Conservation (phyloP, 2,797 vertebrate species). For the Coranthus polyacanthus region DNA sequence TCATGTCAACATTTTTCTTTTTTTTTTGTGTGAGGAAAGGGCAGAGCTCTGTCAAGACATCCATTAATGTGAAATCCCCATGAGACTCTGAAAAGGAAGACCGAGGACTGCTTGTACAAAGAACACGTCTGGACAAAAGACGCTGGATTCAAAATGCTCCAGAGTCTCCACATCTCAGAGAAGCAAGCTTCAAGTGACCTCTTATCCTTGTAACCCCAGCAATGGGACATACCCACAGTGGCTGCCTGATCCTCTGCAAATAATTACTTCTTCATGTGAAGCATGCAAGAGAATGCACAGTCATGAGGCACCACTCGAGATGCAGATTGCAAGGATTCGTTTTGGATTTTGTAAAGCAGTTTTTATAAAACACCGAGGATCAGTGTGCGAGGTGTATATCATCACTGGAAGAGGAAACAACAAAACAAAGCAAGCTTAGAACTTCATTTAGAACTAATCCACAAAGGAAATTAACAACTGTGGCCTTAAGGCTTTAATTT, state of each 20-base stretch:
- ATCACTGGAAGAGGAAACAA: background rate
- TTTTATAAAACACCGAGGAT: slow-evolving; percentile 11
- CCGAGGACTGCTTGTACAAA: slow-evolving; percentile 7
- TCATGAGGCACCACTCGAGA: slow-evolving; percentile 50
- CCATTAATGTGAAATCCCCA: background rate
- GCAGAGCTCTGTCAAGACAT: background rate
- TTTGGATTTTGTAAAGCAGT: slow-evolving; percentile 25
- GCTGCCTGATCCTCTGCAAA: slow-evolving; percentile 39
- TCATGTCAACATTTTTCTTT: background rate
- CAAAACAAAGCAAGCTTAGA: slow-evolving; percentile 2
- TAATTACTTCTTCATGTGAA: slow-evolving; percentile 51
- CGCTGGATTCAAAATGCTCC: background rate
- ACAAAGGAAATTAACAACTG: background rate
- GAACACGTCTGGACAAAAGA: slow-evolving; percentile 4
- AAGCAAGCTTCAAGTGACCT: slow-evolving; percentile 25
- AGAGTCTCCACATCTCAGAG: background rate
- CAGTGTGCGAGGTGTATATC: background rate
- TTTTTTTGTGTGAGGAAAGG: background rate
- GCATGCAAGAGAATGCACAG: slow-evolving; percentile 1
- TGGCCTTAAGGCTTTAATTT: background rate
- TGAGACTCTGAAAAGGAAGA: slow-evolving; percentile 16
- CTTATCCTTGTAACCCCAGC: slow-evolving; percentile 18
- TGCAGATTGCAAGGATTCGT: slow-evolving; percentile 26
- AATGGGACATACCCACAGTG: slow-evolving; percentile 9
- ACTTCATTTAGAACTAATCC: slow-evolving; percentile 23